Evolutionary conservation across 1,140 invertebrate species (phyloP).

Genomic region (Stenopsyche tienmushanensis): DNA sequence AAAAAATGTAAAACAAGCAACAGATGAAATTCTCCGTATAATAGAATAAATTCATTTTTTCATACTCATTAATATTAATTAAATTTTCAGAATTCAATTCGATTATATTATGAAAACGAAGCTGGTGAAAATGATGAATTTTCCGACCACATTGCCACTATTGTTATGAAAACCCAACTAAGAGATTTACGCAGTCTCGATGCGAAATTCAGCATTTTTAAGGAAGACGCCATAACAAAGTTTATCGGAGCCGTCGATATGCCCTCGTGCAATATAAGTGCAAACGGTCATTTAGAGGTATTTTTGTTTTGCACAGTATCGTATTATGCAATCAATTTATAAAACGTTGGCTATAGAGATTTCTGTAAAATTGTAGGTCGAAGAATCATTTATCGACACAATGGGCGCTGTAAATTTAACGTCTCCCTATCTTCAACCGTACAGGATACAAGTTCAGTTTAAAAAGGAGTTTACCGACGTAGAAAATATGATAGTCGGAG

Average conservation of each 20-base stretch:
- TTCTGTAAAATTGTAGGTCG: constrained; percentile 50
- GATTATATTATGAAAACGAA: constrained; percentile 50
- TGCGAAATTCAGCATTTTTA: constrained; percentile 45
- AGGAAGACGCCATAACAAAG: constrained; percentile 51
- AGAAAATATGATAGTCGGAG: constrained; percentile 60
- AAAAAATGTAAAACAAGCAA: no score
- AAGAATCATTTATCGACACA: constrained; percentile 63
- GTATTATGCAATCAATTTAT: no score
- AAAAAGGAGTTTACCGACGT: constrained; percentile 67
- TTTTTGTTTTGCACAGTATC: neutral
- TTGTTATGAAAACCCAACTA: constrained; percentile 48
- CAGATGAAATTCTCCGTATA: no score
- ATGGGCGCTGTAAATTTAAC: constrained; percentile 59
- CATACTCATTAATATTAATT: neutral
- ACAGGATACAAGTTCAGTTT: constrained; percentile 61
- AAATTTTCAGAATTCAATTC: constrained; percentile 48
- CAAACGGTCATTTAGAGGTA: constrained; percentile 50
- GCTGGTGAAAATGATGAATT: constrained; percentile 50
- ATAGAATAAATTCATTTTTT: no score
- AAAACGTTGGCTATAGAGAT: no score
- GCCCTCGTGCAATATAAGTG: constrained; percentile 50
- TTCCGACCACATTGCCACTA: constrained; percentile 45
- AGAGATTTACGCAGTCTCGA: constrained; percentile 48
- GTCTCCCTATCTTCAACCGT: constrained; percentile 62
- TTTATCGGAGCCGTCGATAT: constrained; percentile 50